A percentile compares a stretch with the other conserved stretches of the same genome.
phyloP scores from a whole-genome alignment of 2,888 invertebrate genomes.

The Campoplex nolae region DNA sequence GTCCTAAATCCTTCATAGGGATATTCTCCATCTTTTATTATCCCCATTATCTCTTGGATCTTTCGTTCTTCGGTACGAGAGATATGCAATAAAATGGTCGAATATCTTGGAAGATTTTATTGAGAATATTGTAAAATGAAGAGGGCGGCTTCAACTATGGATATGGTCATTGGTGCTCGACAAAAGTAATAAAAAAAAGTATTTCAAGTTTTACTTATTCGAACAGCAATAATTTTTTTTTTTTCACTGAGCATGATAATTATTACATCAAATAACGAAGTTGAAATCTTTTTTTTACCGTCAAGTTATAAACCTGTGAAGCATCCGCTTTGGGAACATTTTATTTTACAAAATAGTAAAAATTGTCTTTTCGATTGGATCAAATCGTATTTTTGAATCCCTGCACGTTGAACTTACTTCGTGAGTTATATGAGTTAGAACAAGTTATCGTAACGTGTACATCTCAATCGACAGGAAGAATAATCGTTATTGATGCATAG shows the following conservation, averaged over 20 bases:
- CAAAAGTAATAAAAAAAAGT: background rate
- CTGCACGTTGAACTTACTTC: background rate
- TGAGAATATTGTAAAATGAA: background rate
- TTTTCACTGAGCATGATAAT: background rate
- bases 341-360: background rate
- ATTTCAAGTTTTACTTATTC: background rate
- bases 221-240: background rate
- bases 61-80: background rate
- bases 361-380: background rate
- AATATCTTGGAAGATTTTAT: slow-evolving; percentile 22
- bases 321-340: background rate
- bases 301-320: background rate
- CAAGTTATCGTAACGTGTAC: slow-evolving; percentile 1
- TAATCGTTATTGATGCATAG: slow-evolving; percentile 53
- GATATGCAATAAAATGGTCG: slow-evolving; percentile 13
- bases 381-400: background rate
- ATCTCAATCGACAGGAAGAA: slow-evolving; percentile 43
- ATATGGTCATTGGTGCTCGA: background rate
- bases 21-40: slow-evolving; percentile 34
- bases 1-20: slow-evolving; percentile 27
- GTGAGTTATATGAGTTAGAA: background rate
- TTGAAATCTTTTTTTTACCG: background rate
- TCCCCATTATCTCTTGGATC: background rate
- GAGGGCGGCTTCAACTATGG: background rate
- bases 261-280: background rate